phyloP scores from a whole-genome alignment of 2,113 vertebrate species.

The Climacteris rufus region DNA sequence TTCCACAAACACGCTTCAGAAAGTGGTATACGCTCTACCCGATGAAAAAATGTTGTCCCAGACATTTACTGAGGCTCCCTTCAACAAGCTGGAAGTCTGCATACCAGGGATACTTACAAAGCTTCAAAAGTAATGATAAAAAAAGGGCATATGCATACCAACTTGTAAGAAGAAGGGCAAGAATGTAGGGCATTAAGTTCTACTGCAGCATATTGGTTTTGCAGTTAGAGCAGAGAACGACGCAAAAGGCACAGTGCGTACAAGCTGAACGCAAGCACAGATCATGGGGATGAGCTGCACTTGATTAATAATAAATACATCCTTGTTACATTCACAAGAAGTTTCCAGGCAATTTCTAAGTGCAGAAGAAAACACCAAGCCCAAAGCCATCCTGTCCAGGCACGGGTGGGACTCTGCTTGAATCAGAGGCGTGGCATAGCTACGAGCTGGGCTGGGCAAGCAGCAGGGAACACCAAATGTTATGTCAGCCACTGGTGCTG shows the following conservation, averaged over 20 bases:
- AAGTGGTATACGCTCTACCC: background rate
- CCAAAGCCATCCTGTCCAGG: background rate
- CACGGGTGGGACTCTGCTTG: background rate
- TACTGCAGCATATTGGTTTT: background rate
- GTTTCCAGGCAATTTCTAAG: background rate
- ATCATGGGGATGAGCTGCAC: rapidly evolving
- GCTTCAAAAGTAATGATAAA: background rate
- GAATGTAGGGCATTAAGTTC: background rate
- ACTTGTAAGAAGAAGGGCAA: background rate
- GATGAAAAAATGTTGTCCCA: background rate
- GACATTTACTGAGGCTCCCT: background rate
- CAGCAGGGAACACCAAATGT: rapidly evolving
- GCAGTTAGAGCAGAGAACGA: background rate
- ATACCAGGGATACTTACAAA: background rate
- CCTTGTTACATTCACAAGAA: background rate
- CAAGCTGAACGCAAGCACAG: background rate
- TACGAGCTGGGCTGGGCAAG: rapidly evolving
- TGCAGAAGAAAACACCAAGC: background rate
- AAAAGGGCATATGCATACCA: background rate
- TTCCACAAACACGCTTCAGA: background rate
- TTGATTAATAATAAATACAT: background rate
- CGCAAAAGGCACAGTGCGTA: background rate
- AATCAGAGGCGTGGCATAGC: background rate
- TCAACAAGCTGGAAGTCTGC: background rate
- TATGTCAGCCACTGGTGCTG: rapidly evolving